Evolutionary conservation across 1,140 invertebrate species (phyloP).

Genomic region (Arctopsyche grandis): DNA sequence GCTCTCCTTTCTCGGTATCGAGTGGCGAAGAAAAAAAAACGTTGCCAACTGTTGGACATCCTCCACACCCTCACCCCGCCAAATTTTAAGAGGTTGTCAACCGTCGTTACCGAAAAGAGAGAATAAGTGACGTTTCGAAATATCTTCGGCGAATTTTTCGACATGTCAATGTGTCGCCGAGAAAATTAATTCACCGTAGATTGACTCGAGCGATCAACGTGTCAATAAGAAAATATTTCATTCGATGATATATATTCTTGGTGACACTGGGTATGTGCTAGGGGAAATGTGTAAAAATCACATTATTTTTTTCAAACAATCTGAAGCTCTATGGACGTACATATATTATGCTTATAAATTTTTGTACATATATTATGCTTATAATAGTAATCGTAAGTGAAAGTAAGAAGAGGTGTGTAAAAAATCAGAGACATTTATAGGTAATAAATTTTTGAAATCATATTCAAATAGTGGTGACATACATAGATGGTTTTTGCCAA

Average conservation of each 20-base stretch:
- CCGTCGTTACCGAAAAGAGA: not conserved
- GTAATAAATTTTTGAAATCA: too few species aligned
- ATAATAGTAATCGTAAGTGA: too few species aligned
- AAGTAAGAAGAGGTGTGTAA: too few species aligned
- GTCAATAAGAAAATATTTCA: not conserved
- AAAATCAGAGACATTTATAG: too few species aligned
- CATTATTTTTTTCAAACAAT: too few species aligned
- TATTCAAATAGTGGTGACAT: too few species aligned
- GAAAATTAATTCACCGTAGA: not conserved
- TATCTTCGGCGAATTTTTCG: conserved; percentile 1
- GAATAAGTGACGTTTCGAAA: not conserved
- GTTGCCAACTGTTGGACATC: conserved; percentile 3
- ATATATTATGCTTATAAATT: not conserved
- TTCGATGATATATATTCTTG: not conserved
- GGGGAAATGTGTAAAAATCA: not conserved
- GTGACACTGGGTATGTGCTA: not conserved
- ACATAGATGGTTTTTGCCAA: too few species aligned
- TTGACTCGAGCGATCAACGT: not conserved
- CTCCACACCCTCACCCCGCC: not conserved
- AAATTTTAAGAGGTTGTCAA: conserved; percentile 2
- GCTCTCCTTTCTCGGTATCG: not conserved
- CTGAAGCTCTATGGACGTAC: not conserved
- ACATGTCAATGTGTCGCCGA: not conserved
- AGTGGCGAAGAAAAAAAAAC: not conserved
- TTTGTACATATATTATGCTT: not conserved